Percentiles rank a stretch among this genome's conserved stretches.
Evolutionary conservation across 2,888 invertebrate species (phyloP).

Genomic region (Dromius quadrimaculatus): DNA sequence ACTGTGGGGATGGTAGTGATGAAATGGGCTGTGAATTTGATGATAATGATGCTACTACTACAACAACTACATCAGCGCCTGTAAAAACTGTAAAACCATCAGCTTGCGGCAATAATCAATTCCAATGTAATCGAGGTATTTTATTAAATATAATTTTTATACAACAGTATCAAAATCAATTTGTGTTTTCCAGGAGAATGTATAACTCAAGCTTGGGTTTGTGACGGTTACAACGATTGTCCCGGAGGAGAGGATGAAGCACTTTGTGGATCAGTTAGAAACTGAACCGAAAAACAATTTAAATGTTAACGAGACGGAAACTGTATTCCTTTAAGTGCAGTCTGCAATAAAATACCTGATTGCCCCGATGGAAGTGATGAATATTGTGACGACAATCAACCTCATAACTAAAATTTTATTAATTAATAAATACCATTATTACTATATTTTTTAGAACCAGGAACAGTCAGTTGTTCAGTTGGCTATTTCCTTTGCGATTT

Average conservation of each 20-base stretch:
- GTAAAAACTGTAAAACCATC: conserved; percentile 55
- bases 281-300: conserved; percentile 68
- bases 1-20: conserved; percentile 82
- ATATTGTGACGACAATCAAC: conserved; percentile 60
- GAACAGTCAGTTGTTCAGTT: conserved; percentile 64
- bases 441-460: conserved; percentile 9
- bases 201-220: conserved; percentile 73
- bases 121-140: conserved; percentile 69
- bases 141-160: conserved; percentile 34
- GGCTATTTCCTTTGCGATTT: conserved; percentile 73
- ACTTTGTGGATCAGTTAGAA: conserved; percentile 59
- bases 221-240: conserved; percentile 74
- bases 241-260: conserved; percentile 73
- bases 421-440: background rate
- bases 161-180: conserved; percentile 58
- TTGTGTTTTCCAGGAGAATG: conserved; percentile 69
- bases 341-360: conserved; percentile 70
- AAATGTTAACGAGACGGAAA: conserved; percentile 74
- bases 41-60: conserved; percentile 45
- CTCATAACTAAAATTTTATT: conserved; percentile 55
- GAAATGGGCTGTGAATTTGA: conserved; percentile 66
- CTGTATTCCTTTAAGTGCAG: conserved; percentile 68
- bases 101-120: conserved; percentile 70
- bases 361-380: conserved; percentile 74
- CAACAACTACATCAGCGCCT: conserved; percentile 59